Base-by-base conservation (phyloP, 1,140 invertebrate species). In the Cylas formicarius region DNA sequence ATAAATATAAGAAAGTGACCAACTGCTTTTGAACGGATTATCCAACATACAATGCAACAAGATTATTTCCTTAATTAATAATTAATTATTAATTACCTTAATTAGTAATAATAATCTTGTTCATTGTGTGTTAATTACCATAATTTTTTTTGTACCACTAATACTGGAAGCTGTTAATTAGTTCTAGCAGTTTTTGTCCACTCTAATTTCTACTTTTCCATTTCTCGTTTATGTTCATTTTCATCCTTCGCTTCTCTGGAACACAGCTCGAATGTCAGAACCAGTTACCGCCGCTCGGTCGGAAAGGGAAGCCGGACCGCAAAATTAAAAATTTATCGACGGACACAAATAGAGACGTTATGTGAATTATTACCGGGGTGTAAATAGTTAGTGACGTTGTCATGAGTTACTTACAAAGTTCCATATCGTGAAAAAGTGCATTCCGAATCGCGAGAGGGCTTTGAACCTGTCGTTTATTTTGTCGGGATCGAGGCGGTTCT, bases 401-500 rank as follows among this genome's bases (percentile, higher is more conserved):
- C 6, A 33, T 33, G n/a, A 24, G 10, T 36, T 42, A 48, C 46
- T 42, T 37, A 48, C 46, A 32, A 42, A 48, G 18, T 19, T 48
- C 46, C 46, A 48, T 29, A 48, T 2, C 9, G 46, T 48, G 16
- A 48, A 48, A 27, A 42, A 48, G 26, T 37, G 31, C n/a, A 23
- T 17, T 17, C 31, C 17, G 13, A 38, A 46, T n/a, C 16, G 18
- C 4, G 26, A 35, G 4, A 26, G 26, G 1, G 21, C n/a, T 26
- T 34, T 34, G 6, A 44, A 13, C 14, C 21, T 11, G 5, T 36
- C 3, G 3, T 10, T n/a, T n/a, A n/a, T n/a, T n/a, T n/a, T n/a
- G n/a, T n/a, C n/a, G n/a, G n/a, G n/a, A n/a, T n/a, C n/a, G n/a
- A n/a, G n/a, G n/a, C n/a, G n/a, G n/a, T n/a, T n/a, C n/a, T n/a